phyloP scores from a whole-genome alignment of 2,888 invertebrate species.

The Tinea pellionella region DNA sequence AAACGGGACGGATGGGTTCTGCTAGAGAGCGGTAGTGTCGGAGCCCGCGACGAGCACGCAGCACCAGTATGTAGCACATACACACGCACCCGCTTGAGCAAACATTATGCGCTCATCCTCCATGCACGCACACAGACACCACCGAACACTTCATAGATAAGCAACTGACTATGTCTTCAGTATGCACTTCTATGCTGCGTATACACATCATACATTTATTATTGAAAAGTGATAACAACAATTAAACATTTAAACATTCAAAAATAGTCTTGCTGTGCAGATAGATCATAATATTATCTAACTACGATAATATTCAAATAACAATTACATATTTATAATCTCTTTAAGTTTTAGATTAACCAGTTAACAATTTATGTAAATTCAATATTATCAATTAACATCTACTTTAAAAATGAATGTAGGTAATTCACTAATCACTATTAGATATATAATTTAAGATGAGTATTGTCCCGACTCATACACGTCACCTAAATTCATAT shows the following conservation, averaged over 20 bases:
- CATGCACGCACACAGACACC: neutral
- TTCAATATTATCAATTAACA: neutral
- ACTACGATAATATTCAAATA: neutral
- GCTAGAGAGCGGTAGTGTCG: neutral
- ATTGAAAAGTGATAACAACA: neutral
- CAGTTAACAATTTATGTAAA: neutral
- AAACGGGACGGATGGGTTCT: neutral
- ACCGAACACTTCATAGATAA: neutral
- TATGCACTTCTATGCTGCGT: neutral
- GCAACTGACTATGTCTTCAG: neutral
- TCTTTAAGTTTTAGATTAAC: neutral
- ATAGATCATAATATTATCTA: neutral
- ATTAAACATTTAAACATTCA: neutral
- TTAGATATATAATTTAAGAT: neutral
- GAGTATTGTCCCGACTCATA: neutral
- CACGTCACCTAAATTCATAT: neutral
- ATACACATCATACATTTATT: neutral
- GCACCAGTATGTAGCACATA: neutral
- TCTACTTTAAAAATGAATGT: neutral
- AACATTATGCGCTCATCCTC: neutral
- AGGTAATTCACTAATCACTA: neutral
- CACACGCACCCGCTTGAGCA: slow-evolving; percentile 12
- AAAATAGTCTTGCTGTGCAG: neutral
- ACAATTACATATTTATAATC: neutral
- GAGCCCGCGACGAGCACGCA: slow-evolving; percentile 1